Evolutionary conservation across 2,113 vertebrate genomes (phyloP), one percentile per base, ranked within the genome.

Genomic region (Asarcornis scutulata): DNA sequence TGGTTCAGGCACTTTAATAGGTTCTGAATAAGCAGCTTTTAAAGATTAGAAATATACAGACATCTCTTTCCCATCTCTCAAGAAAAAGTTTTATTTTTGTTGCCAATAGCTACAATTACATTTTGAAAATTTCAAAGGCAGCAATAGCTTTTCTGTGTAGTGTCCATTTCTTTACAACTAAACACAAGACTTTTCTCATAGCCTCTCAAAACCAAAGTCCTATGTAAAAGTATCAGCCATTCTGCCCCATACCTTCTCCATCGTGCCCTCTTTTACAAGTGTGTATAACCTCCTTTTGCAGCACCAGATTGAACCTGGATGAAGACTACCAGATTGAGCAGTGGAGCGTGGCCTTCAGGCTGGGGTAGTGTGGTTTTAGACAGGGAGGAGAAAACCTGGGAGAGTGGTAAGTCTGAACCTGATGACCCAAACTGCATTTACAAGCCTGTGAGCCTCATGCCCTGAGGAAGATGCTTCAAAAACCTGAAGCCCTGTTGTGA

Each of bases 121-220:
- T 60, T 23, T 60, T 84, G 48, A 88, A 84, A 81, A 76, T 29
- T 71, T 63, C 34, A 84, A 83, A 80, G 23, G 15, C 14, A 88
- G 27, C 20, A 34, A 18, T 18, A 32, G 6, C n/a, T 84, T 67
- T 77, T 83, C 36, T 63, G 25, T 63, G 15, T 23, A 52, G 34
- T 18, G 42, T 14, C 78, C 2, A 14, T 79, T 63, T 59, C 20
- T 56, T 82, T 63, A 31, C 23, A 58, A 20, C 1, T 59, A 36
- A 36, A 50, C 92, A 23, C 20, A 82, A 34, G 2, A 1, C 55
- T 83, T 79, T 58, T 78, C 42, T 78, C n/a, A 38, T 29, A 63
- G 58, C 21, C 9, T 71, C 48, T 88, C 14, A 50, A 17, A n/a
- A 74, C 18, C 26, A 42, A 66, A 72, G 20, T 31, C 14, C 21